Evolutionary conservation across 2,888 invertebrate genomes (phyloP), one percentile per base, ranked within the genome.

Genomic region (Andrena trimmerana): DNA sequence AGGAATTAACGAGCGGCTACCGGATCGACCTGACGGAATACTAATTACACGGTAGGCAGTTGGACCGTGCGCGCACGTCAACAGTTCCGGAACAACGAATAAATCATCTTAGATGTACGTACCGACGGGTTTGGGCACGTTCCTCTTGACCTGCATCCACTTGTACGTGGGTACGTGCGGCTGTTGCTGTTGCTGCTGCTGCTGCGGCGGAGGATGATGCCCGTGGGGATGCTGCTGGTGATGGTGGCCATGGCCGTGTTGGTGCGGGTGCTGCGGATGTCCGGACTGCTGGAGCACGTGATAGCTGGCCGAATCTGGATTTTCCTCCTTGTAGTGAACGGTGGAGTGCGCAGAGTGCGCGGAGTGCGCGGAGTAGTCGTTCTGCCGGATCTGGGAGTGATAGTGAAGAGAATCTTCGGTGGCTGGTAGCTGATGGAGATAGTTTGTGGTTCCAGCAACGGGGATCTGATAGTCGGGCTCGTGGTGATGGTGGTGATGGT

Each of bases 81-180:
- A 8, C 20, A 29, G 16, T 8, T 5, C 48, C 29, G 31, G 4
- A 76, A 67, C 20, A 4, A 10, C n/a, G 48, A 60, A 78, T 59
- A 48, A 48, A 59, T 62, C 68, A 33, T 33, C 13, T 8, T 20
- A 31, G 8, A 8, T 68, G 27, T 79, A 88, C 96, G 96, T 94
- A 98, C 98, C 97, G 94, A 97, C 95, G 90, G 99, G 98, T 95
- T 99, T 99, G 68, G 99, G 98, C 88, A 98, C 97, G 94, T 98
- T 99, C 94, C 99, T 96, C 95, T 99, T 99, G 91, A 99, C 98
- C 95, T 99, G 99, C 99, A 99, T 99, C 99, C 99, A 99, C 94
- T 99, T 99, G 95, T 99, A 99, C 0, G 99, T 98, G 31, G 98
- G 98, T 82, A 98, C 96, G 67, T 96, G 95, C 16, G 96, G 95